Percentiles rank a stretch among this genome's conserved stretches.
These are phyloP conservation scores for Eupeodes latifasciatus DNA, from an alignment of 2,888 invertebrate genomes.

Conservation along the genomic window DNA sequence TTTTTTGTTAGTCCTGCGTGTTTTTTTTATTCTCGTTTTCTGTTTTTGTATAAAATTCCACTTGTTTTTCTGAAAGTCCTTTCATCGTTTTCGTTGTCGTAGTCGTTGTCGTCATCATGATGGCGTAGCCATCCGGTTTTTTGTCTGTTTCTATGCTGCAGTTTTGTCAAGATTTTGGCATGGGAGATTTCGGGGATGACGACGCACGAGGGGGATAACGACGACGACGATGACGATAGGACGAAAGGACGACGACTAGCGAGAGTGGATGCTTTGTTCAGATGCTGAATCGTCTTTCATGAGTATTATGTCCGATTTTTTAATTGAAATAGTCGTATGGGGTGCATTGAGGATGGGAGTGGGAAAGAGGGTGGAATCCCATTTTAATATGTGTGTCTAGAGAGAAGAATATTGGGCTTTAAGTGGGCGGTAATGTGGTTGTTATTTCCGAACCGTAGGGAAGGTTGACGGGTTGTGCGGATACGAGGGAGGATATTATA, in stretches of 20 bases:
- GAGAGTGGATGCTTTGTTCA: slow-evolving; percentile 38
- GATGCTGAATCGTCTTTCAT: slow-evolving; percentile 60
- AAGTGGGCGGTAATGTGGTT: slow-evolving; percentile 43
- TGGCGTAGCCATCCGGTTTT: slow-evolving; percentile 49
- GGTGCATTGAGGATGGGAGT: neutral
- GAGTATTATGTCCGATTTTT: slow-evolving; percentile 71
- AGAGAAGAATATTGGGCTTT: slow-evolving; percentile 20
- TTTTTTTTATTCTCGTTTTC: neutral
- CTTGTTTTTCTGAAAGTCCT: slow-evolving; percentile 45
- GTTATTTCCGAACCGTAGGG: neutral
- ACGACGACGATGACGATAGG: neutral
- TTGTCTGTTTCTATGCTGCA: slow-evolving; percentile 43
- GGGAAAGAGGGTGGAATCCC: too few species aligned
- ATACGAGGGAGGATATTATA: neutral
- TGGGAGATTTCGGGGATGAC: neutral
- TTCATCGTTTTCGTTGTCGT: slow-evolving; percentile 33
- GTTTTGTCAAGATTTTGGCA: slow-evolving; percentile 59
- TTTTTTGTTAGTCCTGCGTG: slow-evolving; percentile 27
- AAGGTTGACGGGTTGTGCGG: neutral
- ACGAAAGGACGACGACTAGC: neutral
- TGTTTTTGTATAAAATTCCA: neutral
- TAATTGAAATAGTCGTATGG: slow-evolving; percentile 67
- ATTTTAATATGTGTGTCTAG: slow-evolving; percentile 27
- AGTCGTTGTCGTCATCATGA: slow-evolving; percentile 22
- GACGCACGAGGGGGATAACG: neutral